Evolutionary conservation across 2,888 invertebrate species (phyloP).

Genomic region (Girardia tigrina): DNA sequence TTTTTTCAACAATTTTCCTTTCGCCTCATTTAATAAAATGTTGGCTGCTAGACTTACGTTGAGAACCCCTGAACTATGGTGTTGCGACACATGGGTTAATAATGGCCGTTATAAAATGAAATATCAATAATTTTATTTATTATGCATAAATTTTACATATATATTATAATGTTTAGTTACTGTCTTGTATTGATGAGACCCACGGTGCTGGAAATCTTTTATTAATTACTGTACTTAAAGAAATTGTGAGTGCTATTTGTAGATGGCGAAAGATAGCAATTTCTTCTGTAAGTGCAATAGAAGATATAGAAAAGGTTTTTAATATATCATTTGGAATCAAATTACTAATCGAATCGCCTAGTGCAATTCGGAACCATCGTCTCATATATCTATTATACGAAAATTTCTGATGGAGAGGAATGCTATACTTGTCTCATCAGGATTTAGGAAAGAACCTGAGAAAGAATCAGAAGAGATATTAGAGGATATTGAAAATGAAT

Average conservation of each 20-base stretch:
- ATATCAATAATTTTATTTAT: not conserved
- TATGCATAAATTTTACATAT: not conserved
- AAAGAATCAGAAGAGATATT: not conserved
- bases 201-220: not conserved
- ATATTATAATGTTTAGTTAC: not conserved
- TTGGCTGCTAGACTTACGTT: too few relatives aligned
- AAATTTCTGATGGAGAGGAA: not conserved
- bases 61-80: too few relatives aligned
- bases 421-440: not conserved
- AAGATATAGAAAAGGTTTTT: not conserved
- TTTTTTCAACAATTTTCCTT: too few relatives aligned
- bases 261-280: not conserved
- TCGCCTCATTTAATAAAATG: too few relatives aligned
- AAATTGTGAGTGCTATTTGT: not conserved
- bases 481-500: not conserved
- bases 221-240: constrained; percentile 2
- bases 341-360: too few relatives aligned
- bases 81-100: too few relatives aligned
- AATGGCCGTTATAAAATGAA: too few relatives aligned
- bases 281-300: not conserved
- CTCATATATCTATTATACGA: not conserved
- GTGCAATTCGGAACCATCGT: not conserved
- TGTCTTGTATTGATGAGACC: not conserved
- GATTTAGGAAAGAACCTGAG: not conserved
- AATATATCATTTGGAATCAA: too few relatives aligned